phyloP scores from a whole-genome alignment of 2,888 invertebrate species.

The Agonopterix subpropinquella region DNA sequence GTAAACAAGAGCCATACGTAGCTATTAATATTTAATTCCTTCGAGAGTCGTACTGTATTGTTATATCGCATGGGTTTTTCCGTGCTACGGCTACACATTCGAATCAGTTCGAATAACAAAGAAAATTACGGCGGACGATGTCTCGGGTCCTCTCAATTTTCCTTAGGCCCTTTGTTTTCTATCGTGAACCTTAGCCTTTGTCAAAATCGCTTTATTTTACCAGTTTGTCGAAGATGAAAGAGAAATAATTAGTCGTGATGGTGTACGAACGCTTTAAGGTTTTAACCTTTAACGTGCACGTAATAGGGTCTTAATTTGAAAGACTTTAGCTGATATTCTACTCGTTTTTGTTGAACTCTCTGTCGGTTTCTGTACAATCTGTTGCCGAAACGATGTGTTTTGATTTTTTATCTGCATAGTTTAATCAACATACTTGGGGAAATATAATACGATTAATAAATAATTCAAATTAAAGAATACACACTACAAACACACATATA shows the following conservation, averaged over 20 bases:
- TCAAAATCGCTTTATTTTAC: constrained; percentile 46
- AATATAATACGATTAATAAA: too few relatives aligned
- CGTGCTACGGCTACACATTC: constrained; percentile 3
- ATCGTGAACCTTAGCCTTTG: constrained; percentile 31
- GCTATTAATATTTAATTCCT: too few relatives aligned
- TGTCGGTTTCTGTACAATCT: too few relatives aligned
- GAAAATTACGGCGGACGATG: constrained; percentile 42
- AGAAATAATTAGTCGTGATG: constrained; percentile 47
- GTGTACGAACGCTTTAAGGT: constrained; percentile 23
- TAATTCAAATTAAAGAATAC: too few relatives aligned
- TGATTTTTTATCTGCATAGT: too few relatives aligned
- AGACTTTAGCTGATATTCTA: background rate
- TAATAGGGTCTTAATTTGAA: background rate
- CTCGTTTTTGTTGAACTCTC: too few relatives aligned
- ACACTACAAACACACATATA: too few relatives aligned
- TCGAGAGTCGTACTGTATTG: background rate
- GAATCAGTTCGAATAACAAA: constrained; percentile 38
- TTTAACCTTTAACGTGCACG: constrained; percentile 6
- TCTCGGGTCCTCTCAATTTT: constrained; percentile 42
- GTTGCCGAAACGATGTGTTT: too few relatives aligned
- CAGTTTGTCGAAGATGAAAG: constrained; percentile 45
- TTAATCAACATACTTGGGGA: too few relatives aligned
- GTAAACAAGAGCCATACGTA: too few relatives aligned
- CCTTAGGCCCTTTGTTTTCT: constrained; percentile 49
- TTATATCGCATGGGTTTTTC: background rate